Evolutionary conservation across 2,797 vertebrate genomes (phyloP).

Genomic region (Caiman crocodilus): DNA sequence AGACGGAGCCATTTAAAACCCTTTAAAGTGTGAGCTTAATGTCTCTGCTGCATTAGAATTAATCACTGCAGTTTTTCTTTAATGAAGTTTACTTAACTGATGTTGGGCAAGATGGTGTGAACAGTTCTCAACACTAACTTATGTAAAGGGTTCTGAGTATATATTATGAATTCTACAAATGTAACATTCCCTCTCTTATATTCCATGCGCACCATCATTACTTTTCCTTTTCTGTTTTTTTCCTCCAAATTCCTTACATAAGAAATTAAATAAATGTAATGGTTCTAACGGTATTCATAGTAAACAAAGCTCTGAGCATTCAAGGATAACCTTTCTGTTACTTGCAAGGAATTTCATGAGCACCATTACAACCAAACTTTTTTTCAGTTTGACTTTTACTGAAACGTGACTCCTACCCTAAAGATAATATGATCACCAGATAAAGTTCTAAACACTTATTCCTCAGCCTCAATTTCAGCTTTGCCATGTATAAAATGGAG

Average conservation of each 20-base stretch:
- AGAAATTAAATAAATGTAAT: neutral
- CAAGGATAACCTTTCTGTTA: neutral
- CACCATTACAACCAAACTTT: neutral
- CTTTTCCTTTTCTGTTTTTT: neutral
- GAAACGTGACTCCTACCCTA: neutral
- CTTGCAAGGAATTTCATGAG: neutral
- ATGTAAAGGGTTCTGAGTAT: neutral
- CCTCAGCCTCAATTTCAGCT: neutral
- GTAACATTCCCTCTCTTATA: neutral
- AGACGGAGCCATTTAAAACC: neutral
- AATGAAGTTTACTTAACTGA: neutral
- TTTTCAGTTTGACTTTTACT: neutral
- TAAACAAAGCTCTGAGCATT: neutral
- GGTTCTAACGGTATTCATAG: neutral
- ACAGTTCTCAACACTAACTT: neutral
- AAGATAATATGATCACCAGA: neutral
- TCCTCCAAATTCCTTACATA: neutral
- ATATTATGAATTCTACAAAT: neutral
- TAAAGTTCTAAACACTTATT: neutral
- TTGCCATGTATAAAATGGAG: too few relatives aligned
- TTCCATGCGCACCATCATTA: neutral
- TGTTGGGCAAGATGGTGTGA: neutral
- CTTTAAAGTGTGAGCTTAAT: neutral
- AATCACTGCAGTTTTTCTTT: neutral
- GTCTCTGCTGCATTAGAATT: neutral